Conservation (phyloP, 1,140 invertebrate genomes). For the Eriosoma lanigerum region DNA sequence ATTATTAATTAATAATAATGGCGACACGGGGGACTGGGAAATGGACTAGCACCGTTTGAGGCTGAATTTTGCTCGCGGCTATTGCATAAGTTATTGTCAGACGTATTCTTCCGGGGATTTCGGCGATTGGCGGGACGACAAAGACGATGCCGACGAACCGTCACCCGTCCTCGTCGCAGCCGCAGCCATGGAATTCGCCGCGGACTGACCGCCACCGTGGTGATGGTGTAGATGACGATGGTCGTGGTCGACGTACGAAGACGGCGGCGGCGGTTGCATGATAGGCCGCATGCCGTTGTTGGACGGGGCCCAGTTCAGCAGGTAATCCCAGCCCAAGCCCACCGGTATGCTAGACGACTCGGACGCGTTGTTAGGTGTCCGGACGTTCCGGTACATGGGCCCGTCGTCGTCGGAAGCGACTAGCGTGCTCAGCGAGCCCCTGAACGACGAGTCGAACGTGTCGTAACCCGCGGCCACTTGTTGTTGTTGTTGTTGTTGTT, state of each 20-base stretch:
- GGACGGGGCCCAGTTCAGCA: slow-evolving; percentile 85
- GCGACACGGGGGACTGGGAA: not conserved
- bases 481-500: slow-evolving; percentile 53
- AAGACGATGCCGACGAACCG: not conserved
- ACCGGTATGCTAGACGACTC: slow-evolving; percentile 68
- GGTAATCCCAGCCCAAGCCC: slow-evolving; percentile 85
- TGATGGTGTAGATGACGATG: not conserved
- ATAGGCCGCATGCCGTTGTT: slow-evolving; percentile 15
- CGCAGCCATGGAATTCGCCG: not conserved
- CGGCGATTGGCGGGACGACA: not conserved
- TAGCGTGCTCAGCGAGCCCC: slow-evolving; percentile 87
- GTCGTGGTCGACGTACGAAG: not conserved
- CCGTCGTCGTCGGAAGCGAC: slow-evolving; percentile 88
- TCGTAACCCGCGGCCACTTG: slow-evolving; percentile 63
- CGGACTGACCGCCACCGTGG: not conserved
- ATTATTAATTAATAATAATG: slow-evolving; percentile 22
- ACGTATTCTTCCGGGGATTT: slow-evolving; percentile 43
- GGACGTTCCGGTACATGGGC: slow-evolving; percentile 64
- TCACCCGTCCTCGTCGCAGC: not conserved
- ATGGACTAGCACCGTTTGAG: slow-evolving; percentile 42
- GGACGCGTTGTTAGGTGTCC: slow-evolving; percentile 69
- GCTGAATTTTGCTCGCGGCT: too few relatives aligned
- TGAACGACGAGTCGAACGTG: slow-evolving; percentile 89
- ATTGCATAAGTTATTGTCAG: too few relatives aligned
- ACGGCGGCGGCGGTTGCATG: slow-evolving; percentile 13